Base-by-base conservation (phyloP, 2,888 invertebrate species). In the Stramonita haemastoma region DNA sequence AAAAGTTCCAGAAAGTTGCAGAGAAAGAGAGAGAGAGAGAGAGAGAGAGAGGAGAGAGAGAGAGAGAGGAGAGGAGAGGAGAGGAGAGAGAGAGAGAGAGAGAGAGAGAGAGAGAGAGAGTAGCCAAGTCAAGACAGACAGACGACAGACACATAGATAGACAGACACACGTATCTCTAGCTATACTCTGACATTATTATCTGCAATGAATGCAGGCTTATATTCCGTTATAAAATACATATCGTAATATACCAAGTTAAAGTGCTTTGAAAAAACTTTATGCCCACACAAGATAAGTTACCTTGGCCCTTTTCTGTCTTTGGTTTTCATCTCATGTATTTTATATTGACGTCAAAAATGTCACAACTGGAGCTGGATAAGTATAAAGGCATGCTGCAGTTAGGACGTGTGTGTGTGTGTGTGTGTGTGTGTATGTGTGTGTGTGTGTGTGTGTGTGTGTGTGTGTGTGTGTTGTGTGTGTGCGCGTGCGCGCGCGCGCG, bases 381-480 rank as follows among this genome's bases (percentile, higher is more conserved):
- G 46, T 46, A 46, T 46, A 46, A 46, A 46, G 8, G 46, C 46
- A 46, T 46, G 46, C 4, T 46, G 46, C 4, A 46, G 4, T 46
- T 46, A 8, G 46, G 46, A n/a, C 26, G 73, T 73, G 73, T 26
- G 73, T 73, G 73, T 26, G 73, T 73, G 73, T 73, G 73, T 73
- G n/a, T 73, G n/a, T n/a, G 73, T 73, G 73, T 73, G 29, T 73
- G n/a, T 1, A 73, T 26, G 26, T n/a, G n/a, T 4, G 73, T n/a
- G 0, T n/a, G 8, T 8, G 17, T 26, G 73, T 8, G 73, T 8
- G n/a, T n/a, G 22, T n/a, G 29, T n/a, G 73, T n/a, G 57, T 60
- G 57, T 57, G 56, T 86, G 86, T 60, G 60, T 46, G 86, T 32
- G 66, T 66, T 13, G 66, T 66, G 66, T 66, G 66, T 66, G 66